Evolutionary conservation across 2,797 vertebrate genomes (phyloP).

Genomic region (Mionectes olivaceus): DNA sequence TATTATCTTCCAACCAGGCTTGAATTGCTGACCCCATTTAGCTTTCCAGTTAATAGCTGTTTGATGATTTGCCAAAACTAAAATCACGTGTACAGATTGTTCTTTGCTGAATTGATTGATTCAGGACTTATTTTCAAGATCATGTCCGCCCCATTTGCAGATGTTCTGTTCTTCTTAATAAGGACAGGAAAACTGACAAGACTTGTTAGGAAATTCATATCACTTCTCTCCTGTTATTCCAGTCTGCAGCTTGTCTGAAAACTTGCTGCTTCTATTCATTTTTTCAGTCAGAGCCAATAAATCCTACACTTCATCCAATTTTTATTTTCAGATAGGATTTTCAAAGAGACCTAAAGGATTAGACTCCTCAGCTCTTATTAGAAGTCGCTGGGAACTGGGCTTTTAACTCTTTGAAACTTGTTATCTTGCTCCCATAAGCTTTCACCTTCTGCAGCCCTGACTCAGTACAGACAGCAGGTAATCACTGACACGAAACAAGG

Average conservation of each 20-base stretch:
- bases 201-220: conserved; percentile 4
- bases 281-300: conserved; percentile 27
- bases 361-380: conserved; percentile 12
- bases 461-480: neutral
- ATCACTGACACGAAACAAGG: neutral
- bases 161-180: conserved; percentile 38
- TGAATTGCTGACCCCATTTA: conserved; percentile 26
- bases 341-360: conserved; percentile 33
- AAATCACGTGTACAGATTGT: neutral
- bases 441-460: neutral
- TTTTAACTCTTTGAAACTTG: conserved; percentile 35
- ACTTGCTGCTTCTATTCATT: neutral
- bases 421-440: neutral
- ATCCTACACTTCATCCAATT: conserved; percentile 36
- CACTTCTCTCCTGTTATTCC: neutral
- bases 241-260: conserved; percentile 29
- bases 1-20: neutral
- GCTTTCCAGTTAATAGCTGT: conserved; percentile 32
- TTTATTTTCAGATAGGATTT: conserved; percentile 50
- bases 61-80: conserved; percentile 45
- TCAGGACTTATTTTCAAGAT: conserved; percentile 46
- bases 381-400: neutral
- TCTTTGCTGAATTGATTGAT: conserved; percentile 39
- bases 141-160: conserved; percentile 21
- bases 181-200: conserved; percentile 8